Conservation (phyloP, 2,888 invertebrate genomes). For the Agrochola lychnidis region DNA sequence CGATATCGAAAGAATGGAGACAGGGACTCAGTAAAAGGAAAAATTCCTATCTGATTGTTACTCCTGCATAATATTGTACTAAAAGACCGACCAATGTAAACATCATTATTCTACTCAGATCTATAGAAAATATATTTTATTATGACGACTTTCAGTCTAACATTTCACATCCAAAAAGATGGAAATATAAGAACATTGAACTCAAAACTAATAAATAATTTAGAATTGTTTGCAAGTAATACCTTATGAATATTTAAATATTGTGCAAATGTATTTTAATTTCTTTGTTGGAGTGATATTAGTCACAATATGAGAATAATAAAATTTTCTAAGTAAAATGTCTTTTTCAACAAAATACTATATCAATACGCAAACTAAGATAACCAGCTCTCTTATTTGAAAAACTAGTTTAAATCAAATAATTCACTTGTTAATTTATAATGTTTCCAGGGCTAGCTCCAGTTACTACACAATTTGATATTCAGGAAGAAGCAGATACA, state of each 20-base stretch:
- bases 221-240: not conserved
- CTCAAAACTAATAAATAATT: conserved; percentile 25
- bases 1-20: not conserved
- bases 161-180: not conserved
- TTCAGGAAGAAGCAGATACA: conserved; percentile 77
- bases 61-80: not conserved
- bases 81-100: not conserved
- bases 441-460: conserved; percentile 72
- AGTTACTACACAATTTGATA: conserved; percentile 79
- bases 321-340: not conserved
- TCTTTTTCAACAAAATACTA: not conserved
- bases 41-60: not conserved
- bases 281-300: not conserved
- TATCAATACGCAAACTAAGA: not conserved
- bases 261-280: conserved; percentile 10
- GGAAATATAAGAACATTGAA: conserved; percentile 35
- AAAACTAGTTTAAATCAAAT: not conserved
- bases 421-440: not conserved
- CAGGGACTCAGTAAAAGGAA: not conserved
- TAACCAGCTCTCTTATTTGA: not conserved
- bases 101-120: not conserved
- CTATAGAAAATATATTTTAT: not conserved
- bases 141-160: not conserved
- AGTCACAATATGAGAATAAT: not conserved
- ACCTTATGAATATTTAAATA: conserved; percentile 31